phyloP scores from a whole-genome alignment of 2,113 vertebrate species.

The Calonectris borealis region DNA sequence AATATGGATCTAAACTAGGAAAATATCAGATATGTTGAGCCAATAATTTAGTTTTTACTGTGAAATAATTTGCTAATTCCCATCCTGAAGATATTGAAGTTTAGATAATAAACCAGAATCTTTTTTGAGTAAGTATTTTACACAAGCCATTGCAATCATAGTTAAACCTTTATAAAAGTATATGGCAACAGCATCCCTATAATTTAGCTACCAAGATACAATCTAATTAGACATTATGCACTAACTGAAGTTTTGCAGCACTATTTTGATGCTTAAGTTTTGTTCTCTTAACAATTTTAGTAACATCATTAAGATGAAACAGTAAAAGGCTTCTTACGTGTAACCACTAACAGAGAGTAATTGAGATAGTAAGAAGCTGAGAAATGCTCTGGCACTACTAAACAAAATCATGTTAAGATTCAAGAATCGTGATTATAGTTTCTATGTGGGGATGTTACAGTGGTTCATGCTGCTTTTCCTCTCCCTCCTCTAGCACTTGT shows the following conservation, averaged over 20 bases:
- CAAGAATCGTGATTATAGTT: background rate
- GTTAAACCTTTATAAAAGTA: background rate
- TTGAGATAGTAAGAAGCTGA: background rate
- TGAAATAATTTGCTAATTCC: background rate
- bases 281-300: background rate
- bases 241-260: background rate
- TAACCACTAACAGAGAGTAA: background rate
- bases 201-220: background rate
- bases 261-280: background rate
- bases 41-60: background rate
- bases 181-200: background rate
- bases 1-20: background rate
- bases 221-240: background rate
- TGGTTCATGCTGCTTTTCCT: background rate
- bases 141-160: background rate
- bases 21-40: background rate
- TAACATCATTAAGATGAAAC: background rate
- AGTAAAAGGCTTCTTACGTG: background rate
- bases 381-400: background rate
- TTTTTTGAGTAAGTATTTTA: background rate
- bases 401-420: background rate
- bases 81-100: background rate
- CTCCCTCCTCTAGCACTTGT: background rate
- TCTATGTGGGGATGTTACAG: background rate
- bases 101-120: background rate